Base-by-base conservation (phyloP, 2,113 vertebrate species). In the Nettapus auritus region DNA sequence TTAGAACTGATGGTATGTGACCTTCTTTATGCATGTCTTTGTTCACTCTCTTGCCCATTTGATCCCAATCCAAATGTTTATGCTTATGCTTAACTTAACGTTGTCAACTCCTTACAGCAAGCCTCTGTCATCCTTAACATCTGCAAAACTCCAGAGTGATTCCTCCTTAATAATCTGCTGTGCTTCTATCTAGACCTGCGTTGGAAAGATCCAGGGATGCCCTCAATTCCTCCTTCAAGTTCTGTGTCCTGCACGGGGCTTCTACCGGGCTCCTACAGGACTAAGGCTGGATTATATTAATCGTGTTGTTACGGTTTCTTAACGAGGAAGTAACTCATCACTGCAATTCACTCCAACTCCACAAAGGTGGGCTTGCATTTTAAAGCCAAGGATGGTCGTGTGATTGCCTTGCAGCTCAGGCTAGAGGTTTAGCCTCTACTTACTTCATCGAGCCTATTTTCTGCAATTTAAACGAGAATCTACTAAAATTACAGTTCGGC, bases 11-110 rank as follows among this genome's bases (percentile, higher is more conserved):
- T 87, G 46, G 33, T 67, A 33, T 17, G 3, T 78, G 93, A 77
- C 82, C 68, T 71, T 90, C 86, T 93, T 93, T 95, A 81, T 94
- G 92, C 69, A 90, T 71, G 46, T 78, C 80, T 91, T 95, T 94
- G 86, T 90, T 95, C 88, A 9, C 64, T 76, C 64, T 68, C 68
- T 23, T 40, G 48, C 74, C 82, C 86, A 69, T 94, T 91, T 96
- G 94, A 95, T 96, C 92, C 92, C 86, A 62, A 5, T 93, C 94
- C 94, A 96, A 95, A 59, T 36, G 50, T 78, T 94, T 68, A 57
- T 90, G 80, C 76, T 91, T 2, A 0, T 67, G 63, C 78, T 83
- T 57, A 19, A 67, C 78, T 83, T 57, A 19, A 64, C 62, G 70
- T 73, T 86, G 77, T 86, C 86, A 86, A 0, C 86, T 88, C 92